These are phyloP conservation scores for Leucophenga maculata DNA, from an alignment of 2,888 invertebrate species.

Conservation along the genomic window DNA sequence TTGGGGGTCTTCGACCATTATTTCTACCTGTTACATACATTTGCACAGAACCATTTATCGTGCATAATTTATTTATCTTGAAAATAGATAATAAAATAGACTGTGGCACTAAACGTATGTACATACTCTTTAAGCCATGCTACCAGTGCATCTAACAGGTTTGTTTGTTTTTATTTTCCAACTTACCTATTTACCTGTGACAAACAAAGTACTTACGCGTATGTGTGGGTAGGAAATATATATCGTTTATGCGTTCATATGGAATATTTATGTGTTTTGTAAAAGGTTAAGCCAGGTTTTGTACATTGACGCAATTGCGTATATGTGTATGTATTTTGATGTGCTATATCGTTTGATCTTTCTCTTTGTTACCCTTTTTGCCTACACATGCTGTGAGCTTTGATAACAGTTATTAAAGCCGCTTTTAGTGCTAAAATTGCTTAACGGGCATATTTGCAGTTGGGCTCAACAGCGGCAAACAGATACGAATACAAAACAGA, in stretches of 20 bases:
- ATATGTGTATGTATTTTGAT: not conserved
- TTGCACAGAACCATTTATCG: too few species aligned
- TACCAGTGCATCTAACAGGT: too few species aligned
- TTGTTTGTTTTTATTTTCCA: too few species aligned
- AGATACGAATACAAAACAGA: constrained; percentile 36
- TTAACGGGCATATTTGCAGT: constrained; percentile 25
- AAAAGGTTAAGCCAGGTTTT: constrained; percentile 32
- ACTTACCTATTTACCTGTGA: too few species aligned
- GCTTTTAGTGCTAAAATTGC: constrained; percentile 19
- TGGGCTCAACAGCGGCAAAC: constrained; percentile 27
- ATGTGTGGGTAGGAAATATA: not conserved
- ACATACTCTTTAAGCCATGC: too few species aligned
- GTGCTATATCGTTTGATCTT: not conserved
- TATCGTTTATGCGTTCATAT: not conserved
- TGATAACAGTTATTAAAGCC: constrained; percentile 25
- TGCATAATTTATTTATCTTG: too few species aligned
- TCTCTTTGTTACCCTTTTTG: too few species aligned
- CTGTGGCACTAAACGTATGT: too few species aligned
- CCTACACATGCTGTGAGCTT: not conserved
- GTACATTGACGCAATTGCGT: not conserved
- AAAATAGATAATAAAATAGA: too few species aligned
- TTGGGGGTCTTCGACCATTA: too few species aligned
- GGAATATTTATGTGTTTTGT: not conserved
- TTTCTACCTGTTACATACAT: too few species aligned
- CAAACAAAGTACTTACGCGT: too few species aligned